Evolutionary conservation across 2,797 vertebrate species (phyloP), one percentile per base, ranked within the genome.

Genomic region (Acomys russatus): DNA sequence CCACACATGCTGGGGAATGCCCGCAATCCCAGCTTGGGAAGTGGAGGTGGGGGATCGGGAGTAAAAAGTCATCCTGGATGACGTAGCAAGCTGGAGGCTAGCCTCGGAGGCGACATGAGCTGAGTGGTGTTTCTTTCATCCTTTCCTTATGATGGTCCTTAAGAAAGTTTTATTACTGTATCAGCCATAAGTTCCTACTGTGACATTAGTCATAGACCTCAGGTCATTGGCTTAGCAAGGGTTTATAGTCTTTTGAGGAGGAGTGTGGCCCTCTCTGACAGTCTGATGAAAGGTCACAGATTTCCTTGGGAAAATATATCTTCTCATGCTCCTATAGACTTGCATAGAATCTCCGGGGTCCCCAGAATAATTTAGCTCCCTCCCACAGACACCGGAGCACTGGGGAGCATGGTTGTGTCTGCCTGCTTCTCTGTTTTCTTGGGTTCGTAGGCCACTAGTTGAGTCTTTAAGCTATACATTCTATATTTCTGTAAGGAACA

Each of bases 401-500:
- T 38, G 6, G 22, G 38, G 28, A 18, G 0, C 51, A 51, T 77
- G 71, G 22, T 77, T 64, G 79, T 49, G 49, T 92, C 84, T 38
- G 56, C 6, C 68, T 66, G 30, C 64, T 78, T 82, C 28, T 73
- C 71, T 90, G 68, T 12, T 79, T 94, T 71, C 93, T 92, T 95
- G 56, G 84, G 23, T 68, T 85, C 54, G 3, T 35, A n/a, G 66
- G 25, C 91, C 44, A 90, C 38, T 15, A 74, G 3, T 51, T 51
- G 61, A 94, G 22, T 5, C 68, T 90, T 90, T 90, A 87, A 83
- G 23, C 3, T 51, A 73, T 1, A 44, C 33, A 5, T 78, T 66
- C 33, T 77, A 2, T 38, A 51, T 86, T 88, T 90, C 87, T 94
- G n/a, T 14, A 87, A 82, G 77, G 73, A 71, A 76, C 17, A 88